A percentile compares a stretch with the other conserved stretches of the same genome.
Conservation (phyloP, 2,113 vertebrate species). For the Prochilodus magdalenae region DNA sequence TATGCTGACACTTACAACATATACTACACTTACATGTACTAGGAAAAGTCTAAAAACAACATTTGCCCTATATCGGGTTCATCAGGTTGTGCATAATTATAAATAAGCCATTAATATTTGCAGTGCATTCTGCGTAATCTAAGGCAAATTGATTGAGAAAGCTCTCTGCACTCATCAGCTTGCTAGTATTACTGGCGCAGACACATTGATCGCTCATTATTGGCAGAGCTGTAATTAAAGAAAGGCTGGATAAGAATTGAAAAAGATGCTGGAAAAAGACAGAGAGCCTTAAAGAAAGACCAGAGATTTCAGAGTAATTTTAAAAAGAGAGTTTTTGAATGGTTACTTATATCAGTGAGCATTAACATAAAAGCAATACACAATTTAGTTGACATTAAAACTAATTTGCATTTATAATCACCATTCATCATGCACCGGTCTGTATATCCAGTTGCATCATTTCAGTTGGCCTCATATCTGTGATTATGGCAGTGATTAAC, state of each 20-base stretch:
- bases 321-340: neutral
- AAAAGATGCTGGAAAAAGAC: neutral
- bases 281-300: neutral
- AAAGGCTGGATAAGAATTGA: slow-evolving; percentile 3
- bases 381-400: neutral
- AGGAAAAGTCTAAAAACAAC: no score
- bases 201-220: slow-evolving; percentile 38
- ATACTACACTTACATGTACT: no score
- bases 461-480: neutral
- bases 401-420: neutral
- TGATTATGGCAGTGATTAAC: neutral
- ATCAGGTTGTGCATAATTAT: neutral
- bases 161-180: neutral
- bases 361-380: neutral
- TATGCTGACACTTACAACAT: no score
- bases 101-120: slow-evolving; percentile 5
- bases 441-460: neutral
- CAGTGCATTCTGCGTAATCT: neutral
- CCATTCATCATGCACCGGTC: neutral
- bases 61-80: neutral
- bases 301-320: neutral
- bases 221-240: slow-evolving; percentile 22
- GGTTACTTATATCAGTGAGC: neutral
- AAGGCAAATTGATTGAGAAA: neutral
- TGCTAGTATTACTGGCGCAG: slow-evolving; percentile 13